Evolutionary conservation across 2,888 invertebrate species (phyloP).

Genomic region (Hesperia comma): DNA sequence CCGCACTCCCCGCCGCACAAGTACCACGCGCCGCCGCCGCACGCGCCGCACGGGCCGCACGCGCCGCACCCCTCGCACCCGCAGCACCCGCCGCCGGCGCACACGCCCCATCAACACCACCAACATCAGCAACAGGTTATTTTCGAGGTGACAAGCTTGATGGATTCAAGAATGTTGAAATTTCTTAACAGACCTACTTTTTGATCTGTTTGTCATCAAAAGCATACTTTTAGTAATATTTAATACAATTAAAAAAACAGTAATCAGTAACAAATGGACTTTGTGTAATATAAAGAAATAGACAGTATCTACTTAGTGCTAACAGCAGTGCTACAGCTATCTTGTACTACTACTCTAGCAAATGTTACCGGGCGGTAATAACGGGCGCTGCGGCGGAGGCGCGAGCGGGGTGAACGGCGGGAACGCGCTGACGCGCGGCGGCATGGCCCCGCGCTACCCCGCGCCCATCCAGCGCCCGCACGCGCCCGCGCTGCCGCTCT

Average conservation of each 20-base stretch:
- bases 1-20: constrained; percentile 81
- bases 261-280: background rate
- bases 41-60: constrained; percentile 66
- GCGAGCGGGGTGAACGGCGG: constrained; percentile 53
- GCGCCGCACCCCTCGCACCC: constrained; percentile 69
- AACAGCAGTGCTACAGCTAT: background rate
- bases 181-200: background rate
- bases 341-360: constrained; percentile 43
- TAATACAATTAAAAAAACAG: background rate
- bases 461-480: constrained; percentile 83
- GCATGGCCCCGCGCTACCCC: constrained; percentile 78
- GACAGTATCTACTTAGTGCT: background rate
- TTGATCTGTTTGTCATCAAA: background rate
- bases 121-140: constrained; percentile 51
- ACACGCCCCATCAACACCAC: constrained; percentile 55
- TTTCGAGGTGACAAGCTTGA: constrained; percentile 3
- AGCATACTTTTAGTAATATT: background rate
- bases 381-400: constrained; percentile 63
- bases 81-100: constrained; percentile 47
- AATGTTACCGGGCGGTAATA: constrained; percentile 70
- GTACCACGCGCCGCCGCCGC: constrained; percentile 74
- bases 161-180: background rate
- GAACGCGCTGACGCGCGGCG: constrained; percentile 59
- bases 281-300: background rate
- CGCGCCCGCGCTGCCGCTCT: constrained; percentile 70